Evolutionary conservation across 2,888 invertebrate genomes (phyloP).

Genomic region (Coecobrya sp.): DNA sequence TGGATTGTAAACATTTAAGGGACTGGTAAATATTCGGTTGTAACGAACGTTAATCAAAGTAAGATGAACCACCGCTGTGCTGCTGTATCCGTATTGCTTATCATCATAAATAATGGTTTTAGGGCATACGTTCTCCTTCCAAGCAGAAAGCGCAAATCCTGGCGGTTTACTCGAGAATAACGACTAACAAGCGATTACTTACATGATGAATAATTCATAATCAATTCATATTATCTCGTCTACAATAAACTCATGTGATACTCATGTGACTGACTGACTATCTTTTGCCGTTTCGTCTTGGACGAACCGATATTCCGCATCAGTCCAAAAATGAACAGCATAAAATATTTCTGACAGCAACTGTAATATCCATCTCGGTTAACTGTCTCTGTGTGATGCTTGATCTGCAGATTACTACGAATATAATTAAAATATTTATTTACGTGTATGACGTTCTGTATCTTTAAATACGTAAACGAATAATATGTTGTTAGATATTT

Average conservation of each 20-base stretch:
- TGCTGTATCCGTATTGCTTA: background rate
- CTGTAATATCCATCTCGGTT: background rate
- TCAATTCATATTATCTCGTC: constrained; percentile 18
- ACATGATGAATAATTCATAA: constrained; percentile 51
- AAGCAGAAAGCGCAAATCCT: background rate
- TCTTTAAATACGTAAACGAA: background rate
- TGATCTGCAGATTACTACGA: too few relatives aligned
- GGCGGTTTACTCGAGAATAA: background rate
- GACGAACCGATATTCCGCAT: background rate
- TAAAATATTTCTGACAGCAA: background rate
- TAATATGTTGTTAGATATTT: background rate
- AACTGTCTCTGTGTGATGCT: background rate
- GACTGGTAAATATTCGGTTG: constrained; percentile 18
- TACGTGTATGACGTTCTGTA: too few relatives aligned
- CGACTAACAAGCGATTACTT: background rate
- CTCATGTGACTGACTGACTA: constrained; percentile 40
- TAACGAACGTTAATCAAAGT: background rate
- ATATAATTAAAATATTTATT: too few relatives aligned
- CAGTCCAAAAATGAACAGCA: background rate
- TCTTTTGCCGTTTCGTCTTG: constrained; percentile 1
- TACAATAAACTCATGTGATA: constrained; percentile 27
- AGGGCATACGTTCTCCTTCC: background rate
- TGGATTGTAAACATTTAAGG: background rate
- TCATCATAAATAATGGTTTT: constrained; percentile 20
- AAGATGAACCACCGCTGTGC: background rate